Evolutionary conservation across 2,797 vertebrate genomes (phyloP).

Genomic region (Sebastes iracundus): DNA sequence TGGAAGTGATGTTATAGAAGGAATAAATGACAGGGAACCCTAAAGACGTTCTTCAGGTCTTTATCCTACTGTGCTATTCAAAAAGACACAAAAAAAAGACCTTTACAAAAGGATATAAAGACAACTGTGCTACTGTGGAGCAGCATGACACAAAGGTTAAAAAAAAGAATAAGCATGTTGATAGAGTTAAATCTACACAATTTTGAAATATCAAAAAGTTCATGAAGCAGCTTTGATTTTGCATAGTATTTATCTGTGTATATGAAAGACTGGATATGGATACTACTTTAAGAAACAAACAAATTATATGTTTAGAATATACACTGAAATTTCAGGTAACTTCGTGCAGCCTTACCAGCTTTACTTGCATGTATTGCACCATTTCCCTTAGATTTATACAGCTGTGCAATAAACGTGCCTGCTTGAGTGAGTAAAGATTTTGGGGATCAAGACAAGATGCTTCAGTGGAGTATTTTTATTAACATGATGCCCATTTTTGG

Average conservation of each 20-base stretch:
- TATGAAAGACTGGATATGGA: neutral
- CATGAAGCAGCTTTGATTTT: neutral
- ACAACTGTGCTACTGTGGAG: neutral
- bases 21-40: constrained; percentile 6
- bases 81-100: neutral
- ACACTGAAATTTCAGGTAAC: neutral
- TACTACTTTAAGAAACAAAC: neutral
- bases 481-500: constrained; percentile 33
- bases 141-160: neutral
- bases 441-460: constrained; percentile 29
- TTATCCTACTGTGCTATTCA: neutral
- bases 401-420: neutral
- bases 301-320: neutral
- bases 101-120: neutral
- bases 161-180: neutral
- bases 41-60: neutral
- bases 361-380: neutral
- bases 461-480: neutral
- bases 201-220: neutral
- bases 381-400: neutral
- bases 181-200: neutral
- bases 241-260: neutral
- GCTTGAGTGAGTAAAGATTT: constrained; percentile 5
- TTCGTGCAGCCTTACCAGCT: neutral
- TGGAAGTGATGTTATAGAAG: neutral